Percentiles rank a stretch among this genome's conserved stretches.
Conservation (phyloP, 1,140 invertebrate species). For the Steinernema feltiae region DNA sequence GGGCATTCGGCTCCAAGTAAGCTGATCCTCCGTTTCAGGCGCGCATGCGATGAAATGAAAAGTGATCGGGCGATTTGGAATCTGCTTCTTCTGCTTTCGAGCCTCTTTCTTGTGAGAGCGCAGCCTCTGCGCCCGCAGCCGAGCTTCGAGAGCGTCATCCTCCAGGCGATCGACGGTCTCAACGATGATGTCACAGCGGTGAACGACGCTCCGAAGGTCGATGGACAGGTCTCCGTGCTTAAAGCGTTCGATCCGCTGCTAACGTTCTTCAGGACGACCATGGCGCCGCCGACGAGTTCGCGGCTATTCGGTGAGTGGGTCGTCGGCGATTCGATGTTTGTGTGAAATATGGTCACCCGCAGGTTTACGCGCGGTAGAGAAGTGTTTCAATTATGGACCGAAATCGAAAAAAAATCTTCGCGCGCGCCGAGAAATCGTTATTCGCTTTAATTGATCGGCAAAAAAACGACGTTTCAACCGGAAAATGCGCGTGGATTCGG, state of each 20-base stretch:
- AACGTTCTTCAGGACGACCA: not conserved
- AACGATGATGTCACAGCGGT: not conserved
- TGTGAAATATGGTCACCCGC: not conserved
- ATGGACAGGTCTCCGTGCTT: not conserved
- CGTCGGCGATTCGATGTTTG: not conserved
- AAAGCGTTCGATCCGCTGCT: not conserved
- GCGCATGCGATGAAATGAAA: not conserved
- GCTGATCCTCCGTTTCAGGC: not conserved
- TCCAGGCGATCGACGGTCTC: not conserved
- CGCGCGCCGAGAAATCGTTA: not conserved
- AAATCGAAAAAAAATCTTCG: not conserved
- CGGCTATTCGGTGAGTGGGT: not conserved
- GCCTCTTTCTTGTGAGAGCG: not conserved
- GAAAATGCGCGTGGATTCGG: too few relatives aligned
- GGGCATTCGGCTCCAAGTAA: not conserved
- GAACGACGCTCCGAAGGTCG: not conserved
- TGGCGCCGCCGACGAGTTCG: not conserved
- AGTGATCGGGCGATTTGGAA: not conserved
- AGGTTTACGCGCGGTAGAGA: not conserved
- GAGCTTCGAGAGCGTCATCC: not conserved
- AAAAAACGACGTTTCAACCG: too few relatives aligned
- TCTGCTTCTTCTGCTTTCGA: not conserved
- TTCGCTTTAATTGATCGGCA: not conserved
- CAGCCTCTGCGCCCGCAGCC: not conserved
- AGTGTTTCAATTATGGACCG: not conserved